Conservation (phyloP, 2,888 invertebrate genomes). For the Sericinus montela region DNA sequence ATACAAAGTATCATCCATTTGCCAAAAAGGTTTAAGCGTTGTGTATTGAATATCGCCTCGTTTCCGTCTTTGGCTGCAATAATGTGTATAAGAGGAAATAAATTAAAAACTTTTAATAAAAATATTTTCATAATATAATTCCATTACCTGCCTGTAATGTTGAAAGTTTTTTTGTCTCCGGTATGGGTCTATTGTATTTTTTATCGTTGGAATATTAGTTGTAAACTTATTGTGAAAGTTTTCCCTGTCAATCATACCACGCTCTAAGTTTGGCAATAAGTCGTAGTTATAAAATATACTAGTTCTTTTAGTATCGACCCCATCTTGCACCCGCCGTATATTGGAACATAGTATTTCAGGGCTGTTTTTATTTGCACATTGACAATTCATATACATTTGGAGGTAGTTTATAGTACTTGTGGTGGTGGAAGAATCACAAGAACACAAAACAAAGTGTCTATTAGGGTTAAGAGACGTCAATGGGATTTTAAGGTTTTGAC, state of each 20-base stretch:
- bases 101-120: slow-evolving; percentile 20
- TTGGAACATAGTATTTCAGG: slow-evolving; percentile 23
- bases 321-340: slow-evolving; percentile 26
- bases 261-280: slow-evolving; percentile 38
- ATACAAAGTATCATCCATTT: slow-evolving; percentile 42
- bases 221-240: slow-evolving; percentile 25
- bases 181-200: slow-evolving; percentile 3
- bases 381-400: slow-evolving; percentile 30
- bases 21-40: slow-evolving; percentile 56
- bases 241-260: slow-evolving; percentile 27
- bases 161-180: slow-evolving; percentile 27
- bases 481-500: neutral
- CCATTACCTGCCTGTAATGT: slow-evolving; percentile 37
- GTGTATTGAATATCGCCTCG: slow-evolving; percentile 38
- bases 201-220: neutral
- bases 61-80: slow-evolving; percentile 46
- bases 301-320: slow-evolving; percentile 26
- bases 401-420: slow-evolving; percentile 26
- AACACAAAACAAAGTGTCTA: slow-evolving; percentile 26
- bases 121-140: slow-evolving; percentile 12
- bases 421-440: slow-evolving; percentile 33
- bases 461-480: neutral
- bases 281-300: slow-evolving; percentile 40
- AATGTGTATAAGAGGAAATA: slow-evolving; percentile 30
- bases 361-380: slow-evolving; percentile 27